Conservation (phyloP, 1,140 invertebrate genomes). For the Matsumurasca onukii region DNA sequence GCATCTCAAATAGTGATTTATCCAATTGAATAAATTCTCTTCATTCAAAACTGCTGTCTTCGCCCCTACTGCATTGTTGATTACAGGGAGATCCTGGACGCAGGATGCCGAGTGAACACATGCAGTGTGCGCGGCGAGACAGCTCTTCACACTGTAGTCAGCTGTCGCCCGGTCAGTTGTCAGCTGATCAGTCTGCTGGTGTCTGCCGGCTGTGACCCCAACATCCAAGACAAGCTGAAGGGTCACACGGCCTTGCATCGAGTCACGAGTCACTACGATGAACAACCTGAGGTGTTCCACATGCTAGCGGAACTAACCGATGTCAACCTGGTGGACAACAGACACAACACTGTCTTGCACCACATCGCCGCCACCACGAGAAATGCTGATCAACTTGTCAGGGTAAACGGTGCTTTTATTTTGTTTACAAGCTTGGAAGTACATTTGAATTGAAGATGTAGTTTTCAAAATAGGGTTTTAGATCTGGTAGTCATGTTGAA, state of each 20-base stretch:
- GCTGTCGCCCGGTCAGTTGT: conserved; percentile 44
- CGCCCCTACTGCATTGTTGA: too few species aligned
- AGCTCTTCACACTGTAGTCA: conserved; percentile 49
- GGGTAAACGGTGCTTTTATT: too few species aligned
- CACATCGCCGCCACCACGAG: conserved; percentile 47
- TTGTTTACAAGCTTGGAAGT: too few species aligned
- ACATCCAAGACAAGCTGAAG: conserved; percentile 49
- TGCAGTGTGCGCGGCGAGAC: conserved; percentile 50
- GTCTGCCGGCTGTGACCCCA: conserved; percentile 47
- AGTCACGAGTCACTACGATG: conserved; percentile 47
- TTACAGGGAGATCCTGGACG: conserved; percentile 46
- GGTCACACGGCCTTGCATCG: conserved; percentile 50
- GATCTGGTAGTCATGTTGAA: too few species aligned
- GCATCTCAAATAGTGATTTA: too few species aligned
- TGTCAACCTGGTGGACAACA: conserved; percentile 49
- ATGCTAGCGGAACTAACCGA: conserved; percentile 46
- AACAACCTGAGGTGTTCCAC: conserved; percentile 43
- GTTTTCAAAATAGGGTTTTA: too few species aligned
- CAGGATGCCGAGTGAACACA: conserved; percentile 48
- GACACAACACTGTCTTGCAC: conserved; percentile 48
- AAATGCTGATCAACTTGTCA: too few species aligned
- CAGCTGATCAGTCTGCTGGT: conserved; percentile 48
- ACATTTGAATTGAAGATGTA: too few species aligned
- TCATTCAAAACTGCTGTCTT: conserved; percentile 7
- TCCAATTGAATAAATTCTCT: too few species aligned